Evolutionary conservation across 2,888 invertebrate genomes (phyloP).

Genomic region (Ophion ventricosus): DNA sequence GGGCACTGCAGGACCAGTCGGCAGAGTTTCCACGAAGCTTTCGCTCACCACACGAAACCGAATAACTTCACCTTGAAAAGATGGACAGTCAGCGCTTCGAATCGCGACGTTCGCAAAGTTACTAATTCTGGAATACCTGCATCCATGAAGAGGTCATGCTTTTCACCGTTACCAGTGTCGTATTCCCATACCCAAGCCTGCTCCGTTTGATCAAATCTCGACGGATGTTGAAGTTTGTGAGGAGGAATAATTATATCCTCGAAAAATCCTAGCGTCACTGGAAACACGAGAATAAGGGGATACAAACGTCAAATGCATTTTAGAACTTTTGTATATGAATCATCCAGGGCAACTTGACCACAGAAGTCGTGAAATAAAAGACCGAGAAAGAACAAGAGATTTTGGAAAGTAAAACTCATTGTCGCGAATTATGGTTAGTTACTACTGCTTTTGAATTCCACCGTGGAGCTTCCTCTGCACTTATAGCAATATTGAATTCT

Average conservation of each 20-base stretch:
- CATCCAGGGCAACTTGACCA: neutral
- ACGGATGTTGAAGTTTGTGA: conserved; percentile 95
- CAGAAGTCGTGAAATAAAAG: neutral
- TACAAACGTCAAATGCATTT: neutral
- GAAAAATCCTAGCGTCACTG: conserved; percentile 97
- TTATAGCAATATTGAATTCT: no score
- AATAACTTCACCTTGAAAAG: conserved; percentile 88
- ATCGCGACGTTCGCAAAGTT: neutral
- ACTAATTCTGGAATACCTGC: conserved; percentile 84
- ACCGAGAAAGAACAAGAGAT: neutral
- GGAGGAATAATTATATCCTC: conserved; percentile 98
- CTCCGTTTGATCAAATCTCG: conserved; percentile 95
- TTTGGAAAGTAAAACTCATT: no score
- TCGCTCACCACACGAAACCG: conserved; percentile 96
- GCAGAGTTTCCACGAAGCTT: conserved; percentile 94
- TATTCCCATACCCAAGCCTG: conserved; percentile 99
- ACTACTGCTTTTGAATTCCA: neutral
- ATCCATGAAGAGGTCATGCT: conserved; percentile 97
- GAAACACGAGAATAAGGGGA: conserved; percentile 75
- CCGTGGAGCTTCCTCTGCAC: no score
- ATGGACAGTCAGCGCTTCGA: neutral
- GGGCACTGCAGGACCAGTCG: conserved; percentile 87
- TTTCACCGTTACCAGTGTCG: conserved; percentile 91
- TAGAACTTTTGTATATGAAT: neutral
- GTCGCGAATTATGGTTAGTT: neutral